Conservation (phyloP, 2,888 invertebrate species). For the Danaus chrysippus region DNA sequence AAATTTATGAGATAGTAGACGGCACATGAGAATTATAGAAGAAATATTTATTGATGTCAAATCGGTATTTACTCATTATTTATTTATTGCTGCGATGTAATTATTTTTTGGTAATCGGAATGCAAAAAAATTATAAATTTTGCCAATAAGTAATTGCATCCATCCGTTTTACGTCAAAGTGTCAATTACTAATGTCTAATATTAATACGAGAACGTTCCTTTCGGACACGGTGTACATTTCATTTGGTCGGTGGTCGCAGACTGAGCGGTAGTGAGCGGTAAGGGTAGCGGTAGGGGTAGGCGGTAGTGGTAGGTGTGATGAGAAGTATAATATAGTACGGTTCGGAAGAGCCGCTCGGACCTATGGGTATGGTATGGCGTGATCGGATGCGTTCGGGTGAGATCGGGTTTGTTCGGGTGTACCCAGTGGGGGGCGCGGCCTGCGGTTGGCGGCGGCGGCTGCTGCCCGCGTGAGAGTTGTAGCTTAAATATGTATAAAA, state of each 20-base stretch:
- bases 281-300: constrained; percentile 35
- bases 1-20: constrained; percentile 54
- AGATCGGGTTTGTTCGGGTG: constrained; percentile 14
- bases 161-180: constrained; percentile 35
- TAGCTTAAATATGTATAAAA: constrained; percentile 72
- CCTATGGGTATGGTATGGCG: constrained; percentile 27
- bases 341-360: constrained; percentile 25
- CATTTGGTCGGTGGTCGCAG: too few species aligned
- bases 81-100: constrained; percentile 47
- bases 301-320: constrained; percentile 48
- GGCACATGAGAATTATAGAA: constrained; percentile 63
- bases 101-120: constrained; percentile 46
- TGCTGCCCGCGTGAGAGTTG: constrained; percentile 69
- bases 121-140: constrained; percentile 24
- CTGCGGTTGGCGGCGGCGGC: constrained; percentile 48
- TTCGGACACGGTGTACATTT: constrained; percentile 34
- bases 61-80: constrained; percentile 36
- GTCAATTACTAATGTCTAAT: constrained; percentile 50
- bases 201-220: constrained; percentile 36
- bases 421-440: constrained; percentile 13
- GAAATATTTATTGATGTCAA: constrained; percentile 55
- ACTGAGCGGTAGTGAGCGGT: not conserved
- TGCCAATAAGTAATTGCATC: constrained; percentile 36
- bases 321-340: constrained; percentile 74
- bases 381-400: constrained; percentile 21